Base-by-base conservation (phyloP, 2,113 vertebrate genomes). In the Lasiurus cinereus region DNA sequence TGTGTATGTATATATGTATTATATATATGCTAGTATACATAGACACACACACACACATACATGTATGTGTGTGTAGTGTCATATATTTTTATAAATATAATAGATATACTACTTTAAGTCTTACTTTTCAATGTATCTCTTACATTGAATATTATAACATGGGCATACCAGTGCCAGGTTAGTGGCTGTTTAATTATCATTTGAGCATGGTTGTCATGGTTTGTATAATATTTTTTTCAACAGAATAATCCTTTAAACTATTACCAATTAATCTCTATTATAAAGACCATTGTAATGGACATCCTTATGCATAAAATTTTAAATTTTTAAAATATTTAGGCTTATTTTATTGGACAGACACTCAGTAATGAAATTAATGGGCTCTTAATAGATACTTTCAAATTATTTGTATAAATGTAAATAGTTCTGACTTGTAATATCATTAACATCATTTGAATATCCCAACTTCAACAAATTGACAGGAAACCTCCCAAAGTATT, bases 181-280 rank as follows among this genome's bases (percentile, higher is more conserved):
- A 76, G 48, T n/a, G 39, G 11, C 39, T 83, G 0, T 16, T 69
- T 62, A 79, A 46, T 79, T 95, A 29, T 76, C 48, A 82, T 70
- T 29, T 70, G 43, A 83, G 9, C 14, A 56, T 43, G 39, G 31
- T 69, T 87, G 82, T 86, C 21, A 50, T 91, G 19, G 52, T 86
- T 94, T 83, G 21, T 31, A 13, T 84, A 93, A 67, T 54, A 91
- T n/a, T 54, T 96, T 97, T 54, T 69, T 84, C 21, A 83, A 66
- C 3, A 80, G 27, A 91, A 79, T n/a, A 94, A 16, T 56, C 43
- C 67, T 85, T 94, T 90, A 6, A 36, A 5, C 22, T 62, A 90
- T 77, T 77, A 82, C 27, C 14, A 92, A n/a, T 16, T 56, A n/a
- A 43, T 54, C 4, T 76, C 43, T 90, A 29, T 56, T 86, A 76